phyloP scores from a whole-genome alignment of 2,888 invertebrate genomes.

The Aproaerema taeniolella region DNA sequence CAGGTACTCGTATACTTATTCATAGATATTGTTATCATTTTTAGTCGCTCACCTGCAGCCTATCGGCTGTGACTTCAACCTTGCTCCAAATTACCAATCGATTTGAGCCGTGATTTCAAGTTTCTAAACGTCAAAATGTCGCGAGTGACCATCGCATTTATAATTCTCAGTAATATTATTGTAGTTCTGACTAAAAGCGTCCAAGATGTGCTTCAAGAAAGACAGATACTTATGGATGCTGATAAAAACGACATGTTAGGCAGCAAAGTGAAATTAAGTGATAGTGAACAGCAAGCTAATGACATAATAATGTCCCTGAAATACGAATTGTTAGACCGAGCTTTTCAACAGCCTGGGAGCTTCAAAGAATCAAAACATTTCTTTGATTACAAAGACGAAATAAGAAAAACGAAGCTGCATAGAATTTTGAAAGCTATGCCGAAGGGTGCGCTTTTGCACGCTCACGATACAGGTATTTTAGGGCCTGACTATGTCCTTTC shows the following conservation, averaged over 20 bases:
- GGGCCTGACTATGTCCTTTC: slow-evolving; percentile 79
- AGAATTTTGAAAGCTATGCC: slow-evolving; percentile 82
- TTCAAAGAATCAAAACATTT: slow-evolving; percentile 83
- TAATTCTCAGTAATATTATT: background rate
- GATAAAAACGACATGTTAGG: slow-evolving; percentile 75
- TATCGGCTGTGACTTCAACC: too few relatives aligned
- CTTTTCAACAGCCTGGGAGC: slow-evolving; percentile 55
- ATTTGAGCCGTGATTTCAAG: too few relatives aligned
- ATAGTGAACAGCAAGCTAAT: slow-evolving; percentile 74
- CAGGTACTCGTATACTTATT: too few relatives aligned
- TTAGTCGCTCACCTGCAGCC: too few relatives aligned
- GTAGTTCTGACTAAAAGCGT: too few relatives aligned
- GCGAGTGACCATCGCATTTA: background rate
- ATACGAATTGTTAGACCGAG: slow-evolving; percentile 60
- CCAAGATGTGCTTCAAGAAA: slow-evolving; percentile 35
- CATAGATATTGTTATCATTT: too few relatives aligned
- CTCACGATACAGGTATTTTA: slow-evolving; percentile 80
- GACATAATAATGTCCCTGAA: slow-evolving; percentile 78
- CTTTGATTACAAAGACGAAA: slow-evolving; percentile 76
- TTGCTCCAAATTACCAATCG: too few relatives aligned
- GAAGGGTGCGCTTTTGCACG: slow-evolving; percentile 85
- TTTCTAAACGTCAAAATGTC: background rate
- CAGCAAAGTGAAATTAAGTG: slow-evolving; percentile 63
- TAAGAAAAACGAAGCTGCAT: slow-evolving; percentile 80
- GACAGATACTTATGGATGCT: slow-evolving; percentile 59